phyloP scores from a whole-genome alignment of 2,797 vertebrate genomes.

The Spinus olivaceus region DNA sequence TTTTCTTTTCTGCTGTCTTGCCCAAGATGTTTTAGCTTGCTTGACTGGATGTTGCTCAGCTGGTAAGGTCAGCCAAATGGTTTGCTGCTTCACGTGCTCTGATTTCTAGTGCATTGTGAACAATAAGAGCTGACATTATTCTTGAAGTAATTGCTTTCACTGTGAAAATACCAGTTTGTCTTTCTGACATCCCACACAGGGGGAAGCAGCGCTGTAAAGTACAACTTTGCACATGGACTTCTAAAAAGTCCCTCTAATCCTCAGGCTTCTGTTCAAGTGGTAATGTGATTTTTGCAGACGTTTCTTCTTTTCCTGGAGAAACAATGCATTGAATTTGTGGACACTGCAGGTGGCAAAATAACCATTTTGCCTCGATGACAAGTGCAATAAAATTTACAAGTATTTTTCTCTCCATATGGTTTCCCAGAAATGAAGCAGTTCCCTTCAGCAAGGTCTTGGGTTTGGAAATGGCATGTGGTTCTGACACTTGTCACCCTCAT shows the following conservation, averaged over 20 bases:
- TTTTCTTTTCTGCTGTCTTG: background rate
- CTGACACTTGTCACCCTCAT: background rate
- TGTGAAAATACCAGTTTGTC: background rate
- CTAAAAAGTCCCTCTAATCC: background rate
- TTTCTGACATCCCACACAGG: background rate
- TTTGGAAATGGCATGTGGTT: background rate
- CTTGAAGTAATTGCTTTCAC: background rate
- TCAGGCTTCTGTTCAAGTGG: background rate
- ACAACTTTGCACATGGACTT: background rate
- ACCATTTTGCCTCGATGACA: background rate
- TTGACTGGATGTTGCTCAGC: background rate
- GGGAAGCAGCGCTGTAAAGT: rapidly evolving
- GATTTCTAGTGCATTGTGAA: background rate
- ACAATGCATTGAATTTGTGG: background rate
- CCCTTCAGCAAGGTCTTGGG: background rate
- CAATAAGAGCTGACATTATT: background rate
- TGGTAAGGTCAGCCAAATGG: background rate
- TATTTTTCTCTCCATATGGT: background rate
- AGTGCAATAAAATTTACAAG: background rate
- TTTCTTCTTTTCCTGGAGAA: background rate
- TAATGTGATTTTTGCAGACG: background rate
- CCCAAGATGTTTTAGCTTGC: background rate
- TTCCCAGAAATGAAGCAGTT: background rate
- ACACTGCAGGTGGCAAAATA: background rate
- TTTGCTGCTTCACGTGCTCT: background rate